Base-by-base conservation (phyloP, 2,113 vertebrate genomes). In the Otis tarda region DNA sequence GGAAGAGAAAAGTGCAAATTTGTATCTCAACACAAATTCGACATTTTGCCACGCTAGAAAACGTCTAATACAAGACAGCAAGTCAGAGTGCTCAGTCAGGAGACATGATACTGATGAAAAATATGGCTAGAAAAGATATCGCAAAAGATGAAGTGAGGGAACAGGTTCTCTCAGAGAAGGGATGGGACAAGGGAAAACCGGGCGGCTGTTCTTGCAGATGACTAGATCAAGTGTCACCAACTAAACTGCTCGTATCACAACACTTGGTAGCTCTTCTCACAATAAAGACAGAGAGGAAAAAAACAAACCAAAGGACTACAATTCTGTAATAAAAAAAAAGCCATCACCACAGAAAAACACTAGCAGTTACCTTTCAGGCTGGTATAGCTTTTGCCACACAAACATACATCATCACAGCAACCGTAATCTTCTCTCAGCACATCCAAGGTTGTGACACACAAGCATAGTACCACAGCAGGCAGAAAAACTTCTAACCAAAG, bases 371-470 rank as follows among this genome's bases (percentile, higher is more conserved):
- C 64, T 39, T 71, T 52, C 63, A 43, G 37, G 61, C 15, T 52
- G 2, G 0, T 12, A 53, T 2, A 57, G 18, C 67, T 47, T 21
- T 15, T 14, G 49, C n/a, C 52, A 13, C 4, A 12, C 37, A 37
- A 37, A 30, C 31, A 39, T 2, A 28, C 15, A 35, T 31, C 53
- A 41, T 22, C 43, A 24, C 52, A 74, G 60, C 61, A 60, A 55
- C 43, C 45, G 14, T 13, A 5, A 15, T 4, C 35, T 22, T 47
- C 77, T 49, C 59, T 39, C 31, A 7, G 12, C 3, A 45, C 9
- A 33, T 6, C 13, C 63, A 61, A 43, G 23, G 15, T 7, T 50
- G 67, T 14, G 39, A 75, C 13, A n/a, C 17, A 35, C 28, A 57
- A 50, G 35, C 2, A 1, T 27, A n/a, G 24, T 25, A 68, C 5